These are phyloP conservation scores for Agonum fuliginosum DNA, from an alignment of 2,888 invertebrate genomes.

Conservation along the genomic window DNA sequence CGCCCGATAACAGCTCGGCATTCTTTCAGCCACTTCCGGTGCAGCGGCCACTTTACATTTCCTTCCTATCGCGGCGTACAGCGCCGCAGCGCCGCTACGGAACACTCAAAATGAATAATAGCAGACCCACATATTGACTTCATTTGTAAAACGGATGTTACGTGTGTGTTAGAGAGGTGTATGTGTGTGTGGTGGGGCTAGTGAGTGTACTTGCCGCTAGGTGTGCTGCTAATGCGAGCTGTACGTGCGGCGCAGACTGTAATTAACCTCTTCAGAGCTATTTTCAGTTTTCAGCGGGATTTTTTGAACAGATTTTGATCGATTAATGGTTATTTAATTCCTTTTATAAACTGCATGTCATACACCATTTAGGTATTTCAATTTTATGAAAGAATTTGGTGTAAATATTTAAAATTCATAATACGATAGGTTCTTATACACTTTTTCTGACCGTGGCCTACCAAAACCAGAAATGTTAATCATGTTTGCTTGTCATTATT, in stretches of 20 bases:
- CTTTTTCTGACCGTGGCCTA: no score
- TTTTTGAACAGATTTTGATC: background rate
- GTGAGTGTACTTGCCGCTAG: constrained; percentile 14
- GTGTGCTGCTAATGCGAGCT: constrained; percentile 45
- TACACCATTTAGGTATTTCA: no score
- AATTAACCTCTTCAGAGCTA: constrained; percentile 15
- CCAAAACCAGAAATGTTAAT: no score
- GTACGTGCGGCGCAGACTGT: constrained; percentile 27
- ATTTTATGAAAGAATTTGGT: no score
- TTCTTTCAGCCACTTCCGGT: constrained; percentile 70
- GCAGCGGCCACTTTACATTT: constrained; percentile 71
- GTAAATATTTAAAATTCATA: no score
- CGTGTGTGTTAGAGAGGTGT: constrained; percentile 65
- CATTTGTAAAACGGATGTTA: constrained; percentile 72
- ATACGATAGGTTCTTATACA: no score
- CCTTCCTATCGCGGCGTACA: constrained; percentile 70
- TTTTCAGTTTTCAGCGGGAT: constrained; percentile 35
- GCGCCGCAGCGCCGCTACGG: no score
- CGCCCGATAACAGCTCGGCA: constrained; percentile 70
- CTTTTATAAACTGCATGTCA: constrained; percentile 23
- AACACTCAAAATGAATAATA: constrained; percentile 70
- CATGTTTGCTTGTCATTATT: no score
- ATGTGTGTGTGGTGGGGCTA: constrained; percentile 16
- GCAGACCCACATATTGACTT: constrained; percentile 69
- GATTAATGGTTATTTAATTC: constrained; percentile 29